These are phyloP conservation scores for Drosophila diplacantha DNA, from an alignment of 2,888 invertebrate genomes.

Conservation along the genomic window DNA sequence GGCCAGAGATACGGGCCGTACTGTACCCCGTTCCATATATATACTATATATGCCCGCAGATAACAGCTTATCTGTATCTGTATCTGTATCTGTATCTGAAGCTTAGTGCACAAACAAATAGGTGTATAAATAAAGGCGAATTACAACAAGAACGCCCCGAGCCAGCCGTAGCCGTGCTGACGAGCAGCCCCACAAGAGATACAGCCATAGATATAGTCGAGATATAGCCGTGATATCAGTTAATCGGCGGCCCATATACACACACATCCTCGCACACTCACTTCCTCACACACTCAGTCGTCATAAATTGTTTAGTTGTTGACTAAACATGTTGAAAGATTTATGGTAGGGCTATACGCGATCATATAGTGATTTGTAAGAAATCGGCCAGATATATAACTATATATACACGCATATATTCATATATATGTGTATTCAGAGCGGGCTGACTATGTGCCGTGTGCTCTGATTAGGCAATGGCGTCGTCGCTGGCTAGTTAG, in stretches of 20 bases:
- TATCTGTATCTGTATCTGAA: slow-evolving; percentile 19
- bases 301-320: slow-evolving; percentile 73
- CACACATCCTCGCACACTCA: slow-evolving; percentile 31
- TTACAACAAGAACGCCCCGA: slow-evolving; percentile 30
- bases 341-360: slow-evolving; percentile 56
- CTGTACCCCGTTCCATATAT: slow-evolving; percentile 13
- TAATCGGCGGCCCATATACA: slow-evolving; percentile 52
- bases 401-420: slow-evolving; percentile 14
- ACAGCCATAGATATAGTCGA: slow-evolving; percentile 38
- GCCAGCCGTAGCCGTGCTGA: slow-evolving; percentile 45
- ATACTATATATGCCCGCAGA: slow-evolving; percentile 2
- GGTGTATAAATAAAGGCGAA: slow-evolving; percentile 67
- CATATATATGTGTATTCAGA: not conserved
- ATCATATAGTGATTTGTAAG: slow-evolving; percentile 71
- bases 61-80: not conserved
- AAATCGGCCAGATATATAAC: slow-evolving; percentile 61
- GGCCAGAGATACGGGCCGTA: slow-evolving; percentile 38
- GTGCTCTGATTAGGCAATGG: slow-evolving; percentile 61
- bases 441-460: slow-evolving; percentile 28
- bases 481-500: slow-evolving; percentile 56
- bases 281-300: slow-evolving; percentile 38
- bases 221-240: slow-evolving; percentile 51
- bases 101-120: slow-evolving; percentile 70
- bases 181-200: slow-evolving; percentile 28
- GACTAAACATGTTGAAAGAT: slow-evolving; percentile 74